A percentile compares a stretch with the other conserved stretches of the same genome.
These are phyloP conservation scores for Dryobates pubescens DNA, from an alignment of 2,797 vertebrate species.

Conservation along the genomic window DNA sequence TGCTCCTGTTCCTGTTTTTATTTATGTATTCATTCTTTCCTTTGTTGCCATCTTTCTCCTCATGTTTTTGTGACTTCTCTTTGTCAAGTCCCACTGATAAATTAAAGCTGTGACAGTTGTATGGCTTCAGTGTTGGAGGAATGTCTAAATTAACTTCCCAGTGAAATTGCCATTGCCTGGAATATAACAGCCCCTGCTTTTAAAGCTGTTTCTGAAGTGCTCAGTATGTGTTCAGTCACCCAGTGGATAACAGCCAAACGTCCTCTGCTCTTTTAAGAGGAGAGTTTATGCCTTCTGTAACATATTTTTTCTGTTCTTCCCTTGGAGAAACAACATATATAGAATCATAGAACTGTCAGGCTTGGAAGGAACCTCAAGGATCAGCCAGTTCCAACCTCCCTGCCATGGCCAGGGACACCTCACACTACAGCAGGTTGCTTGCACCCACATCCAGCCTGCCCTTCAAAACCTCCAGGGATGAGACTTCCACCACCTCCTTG, in stretches of 20 bases:
- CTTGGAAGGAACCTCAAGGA: too few species aligned
- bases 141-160: neutral
- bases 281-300: neutral
- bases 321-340: neutral
- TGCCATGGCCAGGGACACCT: too few species aligned
- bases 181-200: neutral
- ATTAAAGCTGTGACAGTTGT: neutral
- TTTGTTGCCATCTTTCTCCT: neutral
- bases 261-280: neutral
- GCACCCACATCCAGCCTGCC: too few species aligned
- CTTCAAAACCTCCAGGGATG: too few species aligned
- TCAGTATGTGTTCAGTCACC: neutral
- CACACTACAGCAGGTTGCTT: too few species aligned
- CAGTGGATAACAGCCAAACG: neutral
- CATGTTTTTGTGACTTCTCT: neutral
- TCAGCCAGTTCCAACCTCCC: too few species aligned
- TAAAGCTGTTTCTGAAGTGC: neutral
- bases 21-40: neutral
- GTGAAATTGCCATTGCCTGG: neutral
- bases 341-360: too few species aligned
- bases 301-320: neutral
- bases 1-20: neutral
- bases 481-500: too few species aligned
- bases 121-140: neutral
- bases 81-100: neutral